Conservation (phyloP, 2,888 invertebrate genomes). For the Pollenia griseotomentosa region DNA sequence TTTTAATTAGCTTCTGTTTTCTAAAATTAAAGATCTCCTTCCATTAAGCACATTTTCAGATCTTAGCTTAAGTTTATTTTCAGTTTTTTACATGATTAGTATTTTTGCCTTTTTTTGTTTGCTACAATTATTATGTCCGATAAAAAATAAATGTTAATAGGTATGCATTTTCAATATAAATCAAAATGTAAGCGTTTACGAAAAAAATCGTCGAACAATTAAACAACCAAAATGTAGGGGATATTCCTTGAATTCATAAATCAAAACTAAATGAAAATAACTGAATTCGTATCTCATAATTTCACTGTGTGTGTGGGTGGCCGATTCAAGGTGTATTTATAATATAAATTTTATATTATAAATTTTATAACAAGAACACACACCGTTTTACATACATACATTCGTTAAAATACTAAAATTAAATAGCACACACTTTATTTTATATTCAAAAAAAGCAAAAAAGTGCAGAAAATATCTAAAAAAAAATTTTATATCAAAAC, state of each 20-base stretch:
- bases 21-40: no score
- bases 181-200: no score
- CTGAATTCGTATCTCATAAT: slow-evolving; percentile 14
- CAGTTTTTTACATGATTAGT: no score
- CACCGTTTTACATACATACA: background rate
- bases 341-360: no score
- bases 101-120: no score
- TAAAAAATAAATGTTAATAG: no score
- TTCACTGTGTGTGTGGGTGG: slow-evolving; percentile 24
- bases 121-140: no score
- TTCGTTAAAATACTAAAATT: background rate
- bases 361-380: background rate
- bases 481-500: background rate
- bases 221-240: background rate
- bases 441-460: background rate
- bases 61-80: no score
- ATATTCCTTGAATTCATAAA: slow-evolving; percentile 31
- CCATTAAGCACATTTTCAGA: no score
- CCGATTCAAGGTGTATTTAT: background rate
- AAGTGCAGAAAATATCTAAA: slow-evolving; percentile 4
- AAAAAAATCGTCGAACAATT: no score
- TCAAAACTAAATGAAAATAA: slow-evolving; percentile 28
- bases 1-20: no score
- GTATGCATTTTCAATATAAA: no score
- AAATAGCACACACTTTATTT: slow-evolving; percentile 8